Conservation (phyloP, 2,797 vertebrate genomes). For the Sebastes matsubarae region DNA sequence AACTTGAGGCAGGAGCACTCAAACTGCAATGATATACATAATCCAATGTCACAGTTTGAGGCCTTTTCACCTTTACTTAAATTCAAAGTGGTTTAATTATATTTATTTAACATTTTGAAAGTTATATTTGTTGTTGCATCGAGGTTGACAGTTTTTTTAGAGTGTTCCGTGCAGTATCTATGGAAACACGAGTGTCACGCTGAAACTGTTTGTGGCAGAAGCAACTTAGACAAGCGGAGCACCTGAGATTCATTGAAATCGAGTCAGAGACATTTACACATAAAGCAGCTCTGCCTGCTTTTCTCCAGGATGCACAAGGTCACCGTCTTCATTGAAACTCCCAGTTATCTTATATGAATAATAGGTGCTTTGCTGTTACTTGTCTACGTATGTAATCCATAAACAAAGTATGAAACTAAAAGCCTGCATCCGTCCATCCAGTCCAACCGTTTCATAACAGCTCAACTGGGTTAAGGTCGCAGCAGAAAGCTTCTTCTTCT, state of each 20-base stretch:
- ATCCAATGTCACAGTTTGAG: neutral
- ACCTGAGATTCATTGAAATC: neutral
- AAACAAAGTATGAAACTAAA: neutral
- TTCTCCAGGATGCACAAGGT: slow-evolving; percentile 6
- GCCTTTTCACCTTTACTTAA: neutral
- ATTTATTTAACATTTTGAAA: neutral
- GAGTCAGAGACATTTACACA: neutral
- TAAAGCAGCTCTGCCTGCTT: neutral
- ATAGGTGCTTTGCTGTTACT: neutral
- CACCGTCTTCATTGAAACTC: neutral
- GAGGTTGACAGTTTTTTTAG: neutral
- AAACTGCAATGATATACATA: neutral
- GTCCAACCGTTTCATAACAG: neutral
- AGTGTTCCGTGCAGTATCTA: neutral
- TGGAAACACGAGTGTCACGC: neutral
- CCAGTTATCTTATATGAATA: neutral
- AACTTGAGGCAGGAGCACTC: neutral
- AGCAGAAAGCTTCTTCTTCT: neutral
- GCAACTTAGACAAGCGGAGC: neutral
- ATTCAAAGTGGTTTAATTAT: neutral
- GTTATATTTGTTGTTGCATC: neutral
- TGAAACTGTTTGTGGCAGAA: neutral
- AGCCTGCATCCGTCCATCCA: neutral
- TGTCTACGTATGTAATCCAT: neutral
- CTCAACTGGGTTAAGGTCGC: neutral